Evolutionary conservation across 2,888 invertebrate species (phyloP).

Genomic region (Dynastes tityus): DNA sequence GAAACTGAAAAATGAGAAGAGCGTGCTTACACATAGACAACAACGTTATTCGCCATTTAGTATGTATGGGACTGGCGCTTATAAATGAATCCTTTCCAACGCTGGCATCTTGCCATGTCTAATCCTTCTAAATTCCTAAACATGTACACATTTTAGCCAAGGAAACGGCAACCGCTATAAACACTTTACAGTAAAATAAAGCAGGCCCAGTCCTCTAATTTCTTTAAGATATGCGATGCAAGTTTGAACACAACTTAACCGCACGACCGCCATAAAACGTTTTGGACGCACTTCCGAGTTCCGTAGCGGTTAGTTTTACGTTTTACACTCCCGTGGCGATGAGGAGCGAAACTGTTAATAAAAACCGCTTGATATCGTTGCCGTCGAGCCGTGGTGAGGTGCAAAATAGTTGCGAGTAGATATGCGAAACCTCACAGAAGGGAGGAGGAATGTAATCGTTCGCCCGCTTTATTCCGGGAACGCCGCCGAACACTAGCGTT

Average conservation of each 20-base stretch:
- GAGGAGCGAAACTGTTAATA: slow-evolving; percentile 10
- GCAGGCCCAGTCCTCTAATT: not conserved
- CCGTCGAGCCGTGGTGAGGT: not conserved
- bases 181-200: too few species aligned
- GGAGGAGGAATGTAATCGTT: not conserved
- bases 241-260: not conserved
- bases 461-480: too few species aligned
- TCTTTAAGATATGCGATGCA: slow-evolving; percentile 4
- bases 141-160: too few species aligned
- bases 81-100: too few species aligned
- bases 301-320: slow-evolving; percentile 6
- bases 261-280: slow-evolving; percentile 8
- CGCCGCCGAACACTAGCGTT: too few species aligned
- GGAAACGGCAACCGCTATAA: too few species aligned
- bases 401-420: not conserved
- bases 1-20: too few species aligned
- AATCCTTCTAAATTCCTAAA: too few species aligned
- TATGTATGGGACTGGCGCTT: too few species aligned
- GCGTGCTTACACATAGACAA: too few species aligned
- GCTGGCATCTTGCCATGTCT: too few species aligned
- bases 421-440: not conserved
- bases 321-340: not conserved
- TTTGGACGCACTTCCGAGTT: not conserved
- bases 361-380: not conserved
- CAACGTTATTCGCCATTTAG: too few species aligned